Percentiles rank a stretch among this genome's conserved stretches.
Evolutionary conservation across 2,113 vertebrate genomes (phyloP).

Genomic region (Rhadina sibilatrix): DNA sequence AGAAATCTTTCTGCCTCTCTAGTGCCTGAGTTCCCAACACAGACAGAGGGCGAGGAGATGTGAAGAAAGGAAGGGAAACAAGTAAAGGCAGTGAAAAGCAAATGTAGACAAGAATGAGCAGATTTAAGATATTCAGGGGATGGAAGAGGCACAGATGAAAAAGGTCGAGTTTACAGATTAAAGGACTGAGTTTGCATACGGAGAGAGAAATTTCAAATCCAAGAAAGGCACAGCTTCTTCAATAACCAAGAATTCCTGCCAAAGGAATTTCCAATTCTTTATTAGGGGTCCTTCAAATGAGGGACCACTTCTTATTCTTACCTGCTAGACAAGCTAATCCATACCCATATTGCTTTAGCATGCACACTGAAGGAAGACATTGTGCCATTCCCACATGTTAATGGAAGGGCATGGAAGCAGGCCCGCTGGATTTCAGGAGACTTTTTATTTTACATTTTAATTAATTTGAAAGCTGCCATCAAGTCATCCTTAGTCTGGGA

Average conservation of each 20-base stretch:
- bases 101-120: neutral
- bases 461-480: neutral
- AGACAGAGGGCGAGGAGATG: neutral
- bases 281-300: neutral
- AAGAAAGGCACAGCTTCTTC: slow-evolving; percentile 6
- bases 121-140: neutral
- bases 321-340: neutral
- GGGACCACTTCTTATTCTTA: neutral
- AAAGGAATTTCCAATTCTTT: neutral
- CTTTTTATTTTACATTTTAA: neutral
- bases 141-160: neutral
- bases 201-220: neutral
- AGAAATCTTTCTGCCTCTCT: slow-evolving; percentile 98
- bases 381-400: neutral
- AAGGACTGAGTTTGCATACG: neutral
- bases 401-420: neutral
- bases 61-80: slow-evolving; percentile 32
- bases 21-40: slow-evolving; percentile 81
- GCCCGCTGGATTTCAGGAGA: neutral
- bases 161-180: neutral
- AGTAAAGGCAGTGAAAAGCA: slow-evolving; percentile 12
- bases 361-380: neutral
- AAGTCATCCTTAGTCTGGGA: neutral
- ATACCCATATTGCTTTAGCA: neutral
- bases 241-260: neutral